A percentile compares a stretch with the other conserved stretches of the same genome.
phyloP scores from a whole-genome alignment of 2,113 vertebrate species.

The Sinocyclocheilus grahami region DNA sequence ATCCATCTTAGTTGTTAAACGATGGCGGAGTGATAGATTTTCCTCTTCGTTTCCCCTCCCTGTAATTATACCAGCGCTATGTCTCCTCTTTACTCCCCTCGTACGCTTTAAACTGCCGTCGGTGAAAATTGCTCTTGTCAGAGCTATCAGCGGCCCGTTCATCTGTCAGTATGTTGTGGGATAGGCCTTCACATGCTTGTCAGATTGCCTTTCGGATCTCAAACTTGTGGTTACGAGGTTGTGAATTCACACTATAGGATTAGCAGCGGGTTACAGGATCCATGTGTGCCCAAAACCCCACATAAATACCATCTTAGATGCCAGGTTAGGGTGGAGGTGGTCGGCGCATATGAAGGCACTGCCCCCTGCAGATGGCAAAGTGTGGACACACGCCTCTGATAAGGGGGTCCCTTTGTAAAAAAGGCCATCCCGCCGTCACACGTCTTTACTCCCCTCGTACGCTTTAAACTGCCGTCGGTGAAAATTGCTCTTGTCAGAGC shows the following conservation, averaged over 20 bases:
- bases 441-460: constrained; percentile 7
- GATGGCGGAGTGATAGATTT: constrained; percentile 50
- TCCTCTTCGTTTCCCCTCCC: constrained; percentile 33
- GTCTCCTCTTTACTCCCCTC: constrained; percentile 33
- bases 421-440: constrained; percentile 35
- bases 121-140: constrained; percentile 56
- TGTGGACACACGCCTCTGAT: constrained; percentile 25
- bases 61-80: constrained; percentile 62
- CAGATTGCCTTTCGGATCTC: constrained; percentile 20
- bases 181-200: constrained; percentile 9
- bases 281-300: constrained; percentile 11
- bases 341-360: constrained; percentile 63
- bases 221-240: constrained; percentile 28
- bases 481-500: constrained; percentile 56
- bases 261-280: constrained; percentile 5
- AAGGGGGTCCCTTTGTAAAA: constrained; percentile 50
- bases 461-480: constrained; percentile 17
- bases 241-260: constrained; percentile 40
- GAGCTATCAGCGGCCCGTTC: constrained; percentile 37
- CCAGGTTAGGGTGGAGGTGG: constrained; percentile 11
- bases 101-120: constrained; percentile 9
- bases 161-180: constrained; percentile 24
- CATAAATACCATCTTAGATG: constrained; percentile 33
- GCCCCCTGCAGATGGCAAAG: constrained; percentile 72
- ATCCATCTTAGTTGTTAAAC: constrained; percentile 60